Percentiles rank a stretch among this genome's conserved stretches.
Evolutionary conservation across 2,888 invertebrate species (phyloP).

Genomic region (Hedya salicella): DNA sequence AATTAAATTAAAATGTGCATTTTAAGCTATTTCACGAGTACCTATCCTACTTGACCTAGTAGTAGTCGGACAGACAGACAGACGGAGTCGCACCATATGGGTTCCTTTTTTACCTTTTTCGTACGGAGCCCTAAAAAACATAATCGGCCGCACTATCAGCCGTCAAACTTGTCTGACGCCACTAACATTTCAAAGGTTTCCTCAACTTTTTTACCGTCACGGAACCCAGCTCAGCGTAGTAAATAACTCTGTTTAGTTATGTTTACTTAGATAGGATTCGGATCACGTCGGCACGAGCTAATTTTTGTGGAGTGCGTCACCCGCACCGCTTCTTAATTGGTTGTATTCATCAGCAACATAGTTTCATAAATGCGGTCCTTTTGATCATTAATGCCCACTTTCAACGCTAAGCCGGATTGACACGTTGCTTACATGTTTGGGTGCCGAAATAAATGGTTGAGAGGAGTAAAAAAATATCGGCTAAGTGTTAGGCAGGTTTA

Average conservation of each 20-base stretch:
- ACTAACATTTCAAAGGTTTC: slow-evolving; percentile 1
- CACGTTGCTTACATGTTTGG: slow-evolving; percentile 3
- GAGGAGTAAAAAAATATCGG: no score
- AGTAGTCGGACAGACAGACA: no score
- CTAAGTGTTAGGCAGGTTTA: no score
- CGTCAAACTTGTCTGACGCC: neutral
- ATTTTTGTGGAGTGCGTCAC: slow-evolving; percentile 39
- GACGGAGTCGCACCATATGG: no score
- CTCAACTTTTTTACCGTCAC: slow-evolving; percentile 11
- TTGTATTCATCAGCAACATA: slow-evolving; percentile 36
- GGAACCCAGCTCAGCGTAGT: slow-evolving; percentile 23
- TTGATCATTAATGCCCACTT: slow-evolving; percentile 20
- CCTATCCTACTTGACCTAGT: no score
- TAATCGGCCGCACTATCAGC: neutral
- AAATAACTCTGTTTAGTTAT: slow-evolving; percentile 38
- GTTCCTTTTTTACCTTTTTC: no score
- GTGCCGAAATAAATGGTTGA: neutral
- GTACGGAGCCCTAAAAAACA: no score
- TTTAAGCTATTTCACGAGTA: no score
- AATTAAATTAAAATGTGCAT: no score
- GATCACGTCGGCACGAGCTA: slow-evolving; percentile 36
- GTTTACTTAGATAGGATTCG: slow-evolving; percentile 28
- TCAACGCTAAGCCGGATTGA: slow-evolving; percentile 2
- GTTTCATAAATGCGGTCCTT: slow-evolving; percentile 27
- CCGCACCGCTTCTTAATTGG: slow-evolving; percentile 34